Percentiles rank a stretch among this genome's conserved stretches.
Conservation (phyloP, 2,797 vertebrate genomes). For the Brotula barbata region DNA sequence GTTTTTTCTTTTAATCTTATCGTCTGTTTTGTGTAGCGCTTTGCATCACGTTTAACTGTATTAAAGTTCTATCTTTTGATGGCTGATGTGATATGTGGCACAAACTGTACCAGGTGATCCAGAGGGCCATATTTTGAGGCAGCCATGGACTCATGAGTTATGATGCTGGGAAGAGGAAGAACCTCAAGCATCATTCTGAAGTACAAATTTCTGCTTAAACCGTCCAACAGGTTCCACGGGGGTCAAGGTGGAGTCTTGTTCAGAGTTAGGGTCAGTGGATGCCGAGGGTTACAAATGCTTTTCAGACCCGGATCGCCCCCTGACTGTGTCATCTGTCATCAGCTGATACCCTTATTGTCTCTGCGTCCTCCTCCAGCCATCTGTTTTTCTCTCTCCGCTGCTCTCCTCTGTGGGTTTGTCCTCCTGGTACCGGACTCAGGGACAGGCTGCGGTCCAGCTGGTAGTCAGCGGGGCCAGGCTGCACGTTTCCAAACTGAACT, state of each 20-base stretch:
- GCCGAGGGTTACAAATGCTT: conserved; percentile 47
- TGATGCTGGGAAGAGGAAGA: conserved; percentile 36
- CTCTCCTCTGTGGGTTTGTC: conserved; percentile 41
- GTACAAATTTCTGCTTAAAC: conserved; percentile 27
- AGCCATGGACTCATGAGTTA: too few species aligned
- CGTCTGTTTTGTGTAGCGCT: too few species aligned
- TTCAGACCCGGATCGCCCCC: conserved; percentile 24
- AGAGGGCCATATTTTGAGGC: too few species aligned
- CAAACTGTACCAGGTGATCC: too few species aligned
- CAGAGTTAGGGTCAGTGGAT: conserved; percentile 44
- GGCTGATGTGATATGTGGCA: too few species aligned
- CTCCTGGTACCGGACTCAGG: conserved; percentile 38
- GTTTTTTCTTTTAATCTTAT: too few species aligned
- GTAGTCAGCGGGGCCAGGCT: conserved; percentile 57
- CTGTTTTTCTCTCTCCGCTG: conserved; percentile 58
- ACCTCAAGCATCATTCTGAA: conserved; percentile 13
- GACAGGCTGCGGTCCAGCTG: conserved; percentile 71
- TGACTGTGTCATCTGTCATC: conserved; percentile 37
- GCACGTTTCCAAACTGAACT: conserved; percentile 45
- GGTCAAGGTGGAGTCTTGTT: conserved; percentile 51
- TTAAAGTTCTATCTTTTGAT: too few species aligned
- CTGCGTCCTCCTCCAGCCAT: conserved; percentile 57
- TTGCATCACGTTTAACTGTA: too few species aligned
- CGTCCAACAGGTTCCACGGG: conserved; percentile 40
- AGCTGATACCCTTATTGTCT: conserved; percentile 15